These are phyloP conservation scores for Osedax frankpressi DNA, from an alignment of 2,888 invertebrate genomes.

Conservation along the genomic window DNA sequence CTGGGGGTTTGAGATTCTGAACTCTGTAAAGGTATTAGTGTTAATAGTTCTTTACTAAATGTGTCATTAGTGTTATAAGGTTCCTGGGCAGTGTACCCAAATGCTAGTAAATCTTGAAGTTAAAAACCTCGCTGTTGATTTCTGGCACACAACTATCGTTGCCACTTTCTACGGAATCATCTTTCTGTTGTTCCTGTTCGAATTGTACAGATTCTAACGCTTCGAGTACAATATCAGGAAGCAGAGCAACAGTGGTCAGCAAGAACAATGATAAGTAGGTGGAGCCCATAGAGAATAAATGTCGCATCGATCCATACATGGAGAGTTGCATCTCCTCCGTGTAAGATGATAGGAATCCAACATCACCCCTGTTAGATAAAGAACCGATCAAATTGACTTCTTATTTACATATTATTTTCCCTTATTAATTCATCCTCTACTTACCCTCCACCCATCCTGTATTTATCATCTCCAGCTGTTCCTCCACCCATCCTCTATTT, in stretches of 20 bases:
- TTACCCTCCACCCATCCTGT: no score
- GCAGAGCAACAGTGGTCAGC: conserved; percentile 32
- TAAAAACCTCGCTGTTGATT: neutral
- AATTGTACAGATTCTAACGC: conserved; percentile 22
- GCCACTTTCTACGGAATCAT: neutral
- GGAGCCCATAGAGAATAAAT: conserved; percentile 28
- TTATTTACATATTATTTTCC: no score
- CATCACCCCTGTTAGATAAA: neutral
- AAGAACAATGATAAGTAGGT: conserved; percentile 36
- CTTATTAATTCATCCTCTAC: no score
- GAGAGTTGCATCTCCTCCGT: neutral
- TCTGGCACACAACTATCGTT: neutral
- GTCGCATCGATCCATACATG: conserved; percentile 22
- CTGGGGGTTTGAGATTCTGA: no score
- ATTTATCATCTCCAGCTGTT: no score
- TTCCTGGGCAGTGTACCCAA: no score
- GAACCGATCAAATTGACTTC: no score
- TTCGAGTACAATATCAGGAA: conserved; percentile 37
- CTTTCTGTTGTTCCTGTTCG: conserved; percentile 7
- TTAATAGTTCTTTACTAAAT: neutral
- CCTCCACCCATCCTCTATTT: neutral
- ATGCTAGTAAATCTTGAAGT: no score
- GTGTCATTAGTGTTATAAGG: no score
- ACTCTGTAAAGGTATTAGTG: neutral
- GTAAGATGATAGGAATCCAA: neutral